Percentiles rank a stretch among this genome's conserved stretches.
phyloP scores from a whole-genome alignment of 2,113 vertebrate species.

The Mirounga angustirostris region DNA sequence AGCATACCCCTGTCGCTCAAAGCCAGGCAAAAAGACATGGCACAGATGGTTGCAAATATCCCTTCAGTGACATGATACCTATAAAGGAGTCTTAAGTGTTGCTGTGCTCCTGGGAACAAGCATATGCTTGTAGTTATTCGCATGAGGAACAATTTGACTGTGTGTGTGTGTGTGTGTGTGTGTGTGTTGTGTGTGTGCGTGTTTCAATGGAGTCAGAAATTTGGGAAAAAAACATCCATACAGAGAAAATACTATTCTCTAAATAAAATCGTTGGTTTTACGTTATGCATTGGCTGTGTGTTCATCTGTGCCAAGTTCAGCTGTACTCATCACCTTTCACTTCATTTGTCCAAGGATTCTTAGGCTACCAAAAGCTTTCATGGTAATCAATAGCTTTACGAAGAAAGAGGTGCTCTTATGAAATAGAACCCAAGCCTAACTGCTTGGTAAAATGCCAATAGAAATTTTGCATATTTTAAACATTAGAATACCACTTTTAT shows the following conservation, averaged over 20 bases:
- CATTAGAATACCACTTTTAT: background rate
- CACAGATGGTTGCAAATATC: background rate
- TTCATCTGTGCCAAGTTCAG: background rate
- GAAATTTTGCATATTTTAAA: background rate
- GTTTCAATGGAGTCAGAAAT: background rate
- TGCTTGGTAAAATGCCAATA: background rate
- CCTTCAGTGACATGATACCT: background rate
- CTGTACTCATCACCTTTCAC: background rate
- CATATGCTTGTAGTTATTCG: background rate
- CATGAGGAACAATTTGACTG: background rate
- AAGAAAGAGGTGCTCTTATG: background rate
- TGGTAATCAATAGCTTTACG: background rate
- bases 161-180: background rate
- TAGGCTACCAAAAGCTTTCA: background rate
- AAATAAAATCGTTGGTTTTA: background rate
- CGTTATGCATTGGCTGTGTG: background rate
- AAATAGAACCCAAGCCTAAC: background rate
- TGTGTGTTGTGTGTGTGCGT: no score
- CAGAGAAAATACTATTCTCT: background rate
- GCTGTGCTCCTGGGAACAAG: no score
- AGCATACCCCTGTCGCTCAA: accelerated
- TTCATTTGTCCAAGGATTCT: background rate
- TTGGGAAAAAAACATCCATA: background rate
- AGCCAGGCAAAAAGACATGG: background rate
- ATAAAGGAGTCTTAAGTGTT: background rate